Evolutionary conservation across 1,140 invertebrate genomes (phyloP), one percentile per base, ranked within the genome.

Genomic region (Camponotus pennsylvanicus): DNA sequence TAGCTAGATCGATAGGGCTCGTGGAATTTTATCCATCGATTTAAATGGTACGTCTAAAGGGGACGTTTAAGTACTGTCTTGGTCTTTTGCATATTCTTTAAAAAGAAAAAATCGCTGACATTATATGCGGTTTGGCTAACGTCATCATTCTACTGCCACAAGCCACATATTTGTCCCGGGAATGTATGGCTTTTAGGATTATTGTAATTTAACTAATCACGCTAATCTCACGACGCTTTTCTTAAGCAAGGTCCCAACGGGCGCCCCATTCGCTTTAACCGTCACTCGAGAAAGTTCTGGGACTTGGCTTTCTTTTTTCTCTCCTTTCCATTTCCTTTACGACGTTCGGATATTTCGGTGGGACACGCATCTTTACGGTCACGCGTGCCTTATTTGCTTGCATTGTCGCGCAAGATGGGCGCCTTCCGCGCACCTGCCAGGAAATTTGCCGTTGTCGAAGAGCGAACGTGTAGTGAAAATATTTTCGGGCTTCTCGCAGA

Each of bases 351-450:
- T 34, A 45, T 34, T 55, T 59, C 34, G 40, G 27, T 32, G n/a
- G 40, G 18, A 63, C 59, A 45, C 40, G 75, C 75, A 59, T 52
- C 8, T 52, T 69, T 69, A 78, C 15, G n/a, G 32, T 71, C 69
- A 34, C 15, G 40, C 73, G 73, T 66, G 73, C 59, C 71, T 52
- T 15, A n/a, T 45, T 27, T 27, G 27, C 27, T 27, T 45, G 9
- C 57, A 84, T 84, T 77, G 70, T 63, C 82, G 73, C 71, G 55
- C 55, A 64, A 71, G 21, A 13, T 73, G 79, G 21, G 21, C 13
- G 40, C 27, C 82, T 85, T 85, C 82, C 73, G 59, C 7, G 45
- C 83, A 85, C 73, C 83, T 77, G 75, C 32, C 79, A 61, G 55
- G 69, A 83, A 83, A 83, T 73, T 73, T 49, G 55, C 45, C 32